Evolutionary conservation across 2,113 vertebrate species (phyloP), one percentile per base, ranked within the genome.

Genomic region (Rhinolophus ferrumequinum): DNA sequence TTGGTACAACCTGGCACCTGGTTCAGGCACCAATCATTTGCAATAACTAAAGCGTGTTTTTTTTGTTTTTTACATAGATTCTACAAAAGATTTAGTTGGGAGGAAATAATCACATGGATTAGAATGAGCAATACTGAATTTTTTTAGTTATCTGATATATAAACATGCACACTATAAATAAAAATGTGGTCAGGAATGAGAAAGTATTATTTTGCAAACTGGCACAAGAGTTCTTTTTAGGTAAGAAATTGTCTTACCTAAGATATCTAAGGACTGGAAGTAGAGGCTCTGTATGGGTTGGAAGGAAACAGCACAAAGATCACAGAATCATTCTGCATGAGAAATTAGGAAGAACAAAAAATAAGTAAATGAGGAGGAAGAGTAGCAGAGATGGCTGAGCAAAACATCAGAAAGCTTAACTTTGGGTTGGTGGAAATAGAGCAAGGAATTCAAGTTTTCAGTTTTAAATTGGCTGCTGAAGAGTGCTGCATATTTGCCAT

Each of bases 231-330:
- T 90, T 77, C 28, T 52, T 93, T 84, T 66, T 54, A 81, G 75
- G 41, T 84, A 90, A 87, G 10, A 18, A 69, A 62, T 69, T 73
- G 33, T 60, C 52, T 81, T 50, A 38, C 85, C 47, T 44, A 50
- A 87, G 67, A 73, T 54, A 1, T 21, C 52, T 50, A 80, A 56
- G 28, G 1, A 50, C 2, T 72, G 12, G 28, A 69, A 87, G 75
- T 14, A 91, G 69, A 85, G 38, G 33, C 15, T 62, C 52, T 38
- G 7, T 44, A 44, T 56, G 8, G 50, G 14, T 86, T 88, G 52
- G 56, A 85, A 92, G 90, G 44, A 81, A 94, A 52, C 7, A 90
- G 87, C 8, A 30, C 82, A 94, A 97, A 93, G 38, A 73, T 88
- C 35, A 62, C 24, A 77, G 67, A 87, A 67, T 67, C 14, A 35